Base-by-base conservation (phyloP, 2,113 vertebrate species). In the Neolamprologus fasciatus region DNA sequence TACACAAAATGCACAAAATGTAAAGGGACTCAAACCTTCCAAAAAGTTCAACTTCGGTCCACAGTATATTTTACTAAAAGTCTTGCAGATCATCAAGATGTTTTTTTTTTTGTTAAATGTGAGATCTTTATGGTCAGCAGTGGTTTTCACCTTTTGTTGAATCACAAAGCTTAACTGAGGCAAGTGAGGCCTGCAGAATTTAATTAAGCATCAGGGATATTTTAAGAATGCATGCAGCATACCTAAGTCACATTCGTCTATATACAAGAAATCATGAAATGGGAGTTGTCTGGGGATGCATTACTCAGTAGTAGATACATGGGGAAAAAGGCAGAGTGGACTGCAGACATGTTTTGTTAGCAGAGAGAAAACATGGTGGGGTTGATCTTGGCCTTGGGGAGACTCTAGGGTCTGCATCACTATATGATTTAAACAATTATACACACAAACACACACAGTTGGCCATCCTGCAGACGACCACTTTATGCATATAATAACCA, bases 361-460 rank as follows among this genome's bases (percentile, higher is more conserved):
- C 3, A 4, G 23, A 89, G 89, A 85, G 89, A 87, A 91, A 93
- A 91, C 89, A 91, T 71, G 58, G 90, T 85, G 89, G 55, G 82
- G 90, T 87, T 87, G 80, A 92, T 93, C 89, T 82, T 63, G 81
- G 86, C 88, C 82, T 82, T 50, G 7, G 87, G 89, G 80, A 92
- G 80, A 79, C 83, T 89, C 88, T 45, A 86, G 83, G 92, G 90
- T 92, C 85, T 79, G 86, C 68, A 92, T 84, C 83, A 58, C 45
- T 73, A 57, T 63, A 83, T 40, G n/a, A 76, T 79, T 50, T 83
- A 87, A 68, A 87, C 89, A 89, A 86, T 89, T 87, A 84, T 28
- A 86, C 31, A 80, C 63, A 68, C 71, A 47, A 63, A 58, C 53
- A 76, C 82, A 71, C 35, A 87, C 16, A 82, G 33, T 33, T 51